Base-by-base conservation (phyloP, 2,888 invertebrate genomes). In the Cybosia mesomella region DNA sequence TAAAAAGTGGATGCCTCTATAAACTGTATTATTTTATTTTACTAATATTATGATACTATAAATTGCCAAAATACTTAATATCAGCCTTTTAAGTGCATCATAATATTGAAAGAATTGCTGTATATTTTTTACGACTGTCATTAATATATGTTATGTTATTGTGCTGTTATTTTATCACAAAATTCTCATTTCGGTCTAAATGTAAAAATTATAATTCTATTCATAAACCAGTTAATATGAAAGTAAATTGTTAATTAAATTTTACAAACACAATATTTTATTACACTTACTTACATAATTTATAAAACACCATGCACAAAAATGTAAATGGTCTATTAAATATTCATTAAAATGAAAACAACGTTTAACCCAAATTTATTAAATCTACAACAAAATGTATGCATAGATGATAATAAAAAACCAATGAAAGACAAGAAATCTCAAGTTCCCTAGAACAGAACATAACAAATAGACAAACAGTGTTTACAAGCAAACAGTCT, bases 1-100 rank as follows among this genome's bases (percentile, higher is more conserved):
- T 89, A 88, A 92, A 91, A 91, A 83, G 84, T 84, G 92, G 92
- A 89, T 92, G 91, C 91, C 91, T 93, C 91, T 88, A 87, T 70
- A 77, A 61, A 58, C 67, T 75, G 13, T 61, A 72, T 81, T 72
- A 87, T 92, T 91, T 90, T 75, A 87, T 89, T 90, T 82, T 13
- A 49, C 49, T n/a, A 28, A 53, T 39, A 7, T 39, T n/a, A 24
- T 18, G 36, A 36, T 0, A 18, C 8, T n/a, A 36, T 39, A n/a
- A 18, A 43, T 49, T 55, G 10, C 8, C 22, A 21, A 34, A 54
- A 53, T 7, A 15, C 13, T 28, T 34, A 49, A n/a, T 54, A 7
- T 63, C 32, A 54, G 55, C 21, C 3, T 36, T 22, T 36, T 49
- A 15, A 24, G 21, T 54, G 36, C 55, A 58, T 32, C 21, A 58